A percentile compares a stretch with the other conserved stretches of the same genome.
phyloP scores from a whole-genome alignment of 2,888 invertebrate genomes.

The Parnassius smintheus region DNA sequence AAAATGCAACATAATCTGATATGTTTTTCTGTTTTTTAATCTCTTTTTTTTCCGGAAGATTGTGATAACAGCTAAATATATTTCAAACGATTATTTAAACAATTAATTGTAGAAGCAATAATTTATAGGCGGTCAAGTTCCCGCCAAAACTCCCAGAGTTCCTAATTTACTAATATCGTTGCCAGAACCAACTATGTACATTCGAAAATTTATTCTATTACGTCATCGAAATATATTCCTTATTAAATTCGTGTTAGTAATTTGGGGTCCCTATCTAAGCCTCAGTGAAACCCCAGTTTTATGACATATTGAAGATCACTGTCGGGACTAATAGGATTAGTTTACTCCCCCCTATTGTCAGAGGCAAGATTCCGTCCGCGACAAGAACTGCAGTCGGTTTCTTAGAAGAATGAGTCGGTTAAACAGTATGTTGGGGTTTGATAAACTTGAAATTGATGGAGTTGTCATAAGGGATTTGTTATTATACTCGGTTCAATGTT shows the following conservation, averaged over 20 bases:
- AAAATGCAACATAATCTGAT: too few relatives aligned
- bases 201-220: too few relatives aligned
- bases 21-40: too few relatives aligned
- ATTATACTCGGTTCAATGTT: neutral
- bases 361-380: conserved; percentile 34
- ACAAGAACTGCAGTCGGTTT: conserved; percentile 42
- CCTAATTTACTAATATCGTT: too few relatives aligned
- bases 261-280: conserved; percentile 8
- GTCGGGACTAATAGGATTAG: conserved; percentile 60
- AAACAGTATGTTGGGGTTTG: conserved; percentile 30
- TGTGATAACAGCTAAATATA: too few relatives aligned
- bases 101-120: too few relatives aligned
- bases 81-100: too few relatives aligned
- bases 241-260: conserved; percentile 11
- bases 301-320: conserved; percentile 55
- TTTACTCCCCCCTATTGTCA: conserved; percentile 36
- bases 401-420: conserved; percentile 39
- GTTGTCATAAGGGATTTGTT: neutral
- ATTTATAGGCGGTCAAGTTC: too few relatives aligned
- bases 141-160: too few relatives aligned
- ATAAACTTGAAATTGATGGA: conserved; percentile 20
- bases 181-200: too few relatives aligned
- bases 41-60: too few relatives aligned
- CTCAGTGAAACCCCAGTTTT: conserved; percentile 32
- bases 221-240: neutral